A percentile compares a stretch with the other conserved stretches of the same genome.
Evolutionary conservation across 1,140 invertebrate species (phyloP).

Genomic region (Lordiphosa clarofinis): DNA sequence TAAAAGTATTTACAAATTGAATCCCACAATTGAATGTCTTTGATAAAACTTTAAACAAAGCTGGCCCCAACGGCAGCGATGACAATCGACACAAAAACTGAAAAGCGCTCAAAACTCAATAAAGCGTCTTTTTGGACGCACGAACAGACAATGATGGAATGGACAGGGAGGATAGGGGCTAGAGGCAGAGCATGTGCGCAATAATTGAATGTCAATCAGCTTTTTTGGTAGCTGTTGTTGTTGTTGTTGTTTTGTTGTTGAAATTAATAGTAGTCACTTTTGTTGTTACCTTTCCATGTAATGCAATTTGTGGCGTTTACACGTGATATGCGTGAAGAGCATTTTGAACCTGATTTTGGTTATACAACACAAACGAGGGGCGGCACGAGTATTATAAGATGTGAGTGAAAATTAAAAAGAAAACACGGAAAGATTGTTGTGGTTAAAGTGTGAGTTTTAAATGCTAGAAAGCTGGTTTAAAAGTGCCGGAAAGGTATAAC

Average conservation of each 20-base stretch:
- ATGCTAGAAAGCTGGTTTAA: too few relatives aligned
- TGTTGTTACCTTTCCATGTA: slow-evolving; percentile 31
- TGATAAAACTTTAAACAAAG: slow-evolving; percentile 29
- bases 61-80: slow-evolving; percentile 15
- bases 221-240: neutral
- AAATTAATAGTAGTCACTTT: slow-evolving; percentile 32
- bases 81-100: slow-evolving; percentile 28
- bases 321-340: slow-evolving; percentile 46
- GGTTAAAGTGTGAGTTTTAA: too few relatives aligned
- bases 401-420: neutral
- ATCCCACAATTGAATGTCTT: slow-evolving; percentile 35
- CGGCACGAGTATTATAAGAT: slow-evolving; percentile 1
- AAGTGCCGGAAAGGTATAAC: too few relatives aligned
- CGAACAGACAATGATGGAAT: neutral
- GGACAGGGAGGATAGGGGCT: neutral
- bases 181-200: neutral
- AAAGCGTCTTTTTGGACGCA: slow-evolving; percentile 9
- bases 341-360: slow-evolving; percentile 28
- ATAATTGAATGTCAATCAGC: slow-evolving; percentile 55
- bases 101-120: slow-evolving; percentile 37
- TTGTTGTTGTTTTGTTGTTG: slow-evolving; percentile 9
- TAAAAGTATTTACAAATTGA: slow-evolving; percentile 14
- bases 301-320: slow-evolving; percentile 52
- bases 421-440: too few relatives aligned
- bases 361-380: slow-evolving; percentile 35